Percentiles rank a stretch among this genome's conserved stretches.
Conservation (phyloP, 2,888 invertebrate genomes). For the Caenorhabditis sp. region DNA sequence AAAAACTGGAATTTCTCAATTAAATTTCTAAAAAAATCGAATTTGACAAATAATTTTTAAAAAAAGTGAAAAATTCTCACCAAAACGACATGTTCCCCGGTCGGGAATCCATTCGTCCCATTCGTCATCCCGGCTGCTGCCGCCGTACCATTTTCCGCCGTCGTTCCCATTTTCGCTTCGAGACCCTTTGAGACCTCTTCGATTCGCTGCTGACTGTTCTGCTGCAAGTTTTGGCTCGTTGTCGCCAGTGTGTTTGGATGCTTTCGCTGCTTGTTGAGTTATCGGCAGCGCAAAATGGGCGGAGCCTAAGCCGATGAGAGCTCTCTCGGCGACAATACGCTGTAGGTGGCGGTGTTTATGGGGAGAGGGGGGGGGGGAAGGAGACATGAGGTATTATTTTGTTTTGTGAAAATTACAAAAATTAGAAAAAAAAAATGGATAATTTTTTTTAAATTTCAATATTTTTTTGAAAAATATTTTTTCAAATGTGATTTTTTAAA, state of each 20-base stretch:
- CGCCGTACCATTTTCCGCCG: background rate
- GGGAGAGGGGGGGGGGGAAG: too few species aligned
- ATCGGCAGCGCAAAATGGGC: slow-evolving; percentile 21
- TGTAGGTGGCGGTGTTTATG: slow-evolving; percentile 6
- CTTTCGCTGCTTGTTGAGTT: background rate
- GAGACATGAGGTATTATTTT: too few species aligned
- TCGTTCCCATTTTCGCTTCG: background rate
- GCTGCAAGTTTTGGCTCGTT: background rate
- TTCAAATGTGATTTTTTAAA: too few species aligned
- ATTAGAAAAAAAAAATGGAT: too few species aligned
- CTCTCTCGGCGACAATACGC: slow-evolving; percentile 1
- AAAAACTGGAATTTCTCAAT: background rate
- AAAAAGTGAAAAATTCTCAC: background rate
- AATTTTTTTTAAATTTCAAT: too few species aligned
- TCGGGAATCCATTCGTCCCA: background rate
- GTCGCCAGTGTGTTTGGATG: background rate
- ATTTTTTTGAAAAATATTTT: too few species aligned
- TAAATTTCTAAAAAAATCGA: background rate
- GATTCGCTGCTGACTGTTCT: background rate
- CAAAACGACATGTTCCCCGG: background rate
- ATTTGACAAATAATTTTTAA: too few species aligned
- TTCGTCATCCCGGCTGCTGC: background rate
- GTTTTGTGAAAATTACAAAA: too few species aligned
- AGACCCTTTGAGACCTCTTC: background rate
- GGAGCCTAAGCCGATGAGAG: slow-evolving; percentile 36